Evolutionary conservation across 1,140 invertebrate species (phyloP), one percentile per base, ranked within the genome.

Genomic region (Apolygus lucorum): DNA sequence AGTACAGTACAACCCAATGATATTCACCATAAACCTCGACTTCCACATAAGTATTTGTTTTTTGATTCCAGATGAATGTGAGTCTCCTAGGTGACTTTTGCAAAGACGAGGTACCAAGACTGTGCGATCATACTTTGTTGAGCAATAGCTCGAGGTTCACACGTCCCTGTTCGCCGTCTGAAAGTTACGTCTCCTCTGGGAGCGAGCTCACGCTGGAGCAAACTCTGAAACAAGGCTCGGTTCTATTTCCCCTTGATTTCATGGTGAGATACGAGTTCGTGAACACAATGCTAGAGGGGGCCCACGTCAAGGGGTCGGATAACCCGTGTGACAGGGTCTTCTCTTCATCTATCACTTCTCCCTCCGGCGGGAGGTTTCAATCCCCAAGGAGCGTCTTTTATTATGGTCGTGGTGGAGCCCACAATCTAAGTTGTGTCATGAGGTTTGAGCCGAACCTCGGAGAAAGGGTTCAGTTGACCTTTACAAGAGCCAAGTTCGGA

Each of bases 321-420:
- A 85, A 82, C 71, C 81, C 83, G 27, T 87, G 85, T 76, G 84
- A 86, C 76, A 79, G 85, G 73, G 79, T 85, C 65, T 86, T 86
- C 74, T 82, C 79, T 59, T 76, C 76, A 1, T 72, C 74, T 22
- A 72, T 74, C 17, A 76, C 72, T 1, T 69, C 74, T 17, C 73
- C 75, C 27, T 76, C 76, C 21, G 81, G 82, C 1, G 88, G 88
- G 2, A 82, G 81, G 76, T 90, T 92, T 76, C 84, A 85, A 74
- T 90, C 90, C 0, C 89, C 90, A 0, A 84, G 84, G 72, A 90
- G 87, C 74, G 90, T 91, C 21, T 92, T 92, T 79, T 86, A 90
- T 73, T 92, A 89, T 74, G 90, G 90, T 1, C 82, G 90, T 66
- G 90, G 90, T 1, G 90, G 90, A 0, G 82, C 87, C 11, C 83